These are phyloP conservation scores for Zophobas morio DNA, from an alignment of 1,140 invertebrate genomes.

Conservation along the genomic window DNA sequence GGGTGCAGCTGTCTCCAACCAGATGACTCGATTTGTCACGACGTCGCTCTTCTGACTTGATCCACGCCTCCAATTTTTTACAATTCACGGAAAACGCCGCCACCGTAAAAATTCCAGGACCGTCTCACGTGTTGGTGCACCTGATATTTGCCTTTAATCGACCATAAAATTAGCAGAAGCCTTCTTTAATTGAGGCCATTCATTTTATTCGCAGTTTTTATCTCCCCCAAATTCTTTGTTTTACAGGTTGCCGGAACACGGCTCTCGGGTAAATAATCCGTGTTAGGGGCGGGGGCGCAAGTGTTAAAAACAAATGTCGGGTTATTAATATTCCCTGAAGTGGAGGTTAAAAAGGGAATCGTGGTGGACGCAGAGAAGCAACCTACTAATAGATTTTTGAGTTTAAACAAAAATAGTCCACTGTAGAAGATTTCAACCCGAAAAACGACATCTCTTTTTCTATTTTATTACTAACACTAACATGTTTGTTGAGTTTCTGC, in stretches of 20 bases:
- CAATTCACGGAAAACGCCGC: slow-evolving; percentile 34
- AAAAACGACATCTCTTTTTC: too few species aligned
- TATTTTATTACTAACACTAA: too few species aligned
- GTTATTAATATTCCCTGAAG: neutral
- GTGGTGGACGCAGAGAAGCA: too few species aligned
- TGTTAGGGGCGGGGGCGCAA: neutral
- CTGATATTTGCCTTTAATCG: slow-evolving; percentile 44
- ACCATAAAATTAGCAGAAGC: slow-evolving; percentile 25
- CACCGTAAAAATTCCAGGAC: neutral
- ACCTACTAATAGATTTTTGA: too few species aligned
- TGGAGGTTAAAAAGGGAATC: too few species aligned
- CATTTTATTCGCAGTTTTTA: slow-evolving; percentile 31
- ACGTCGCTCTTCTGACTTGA: slow-evolving; percentile 44
- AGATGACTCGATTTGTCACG: slow-evolving; percentile 49
- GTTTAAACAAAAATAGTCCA: too few species aligned
- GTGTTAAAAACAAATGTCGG: neutral
- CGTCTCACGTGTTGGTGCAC: slow-evolving; percentile 22
- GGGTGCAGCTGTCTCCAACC: slow-evolving; percentile 44
- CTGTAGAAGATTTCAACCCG: too few species aligned
- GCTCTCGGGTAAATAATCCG: neutral
- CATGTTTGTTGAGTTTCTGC: too few species aligned
- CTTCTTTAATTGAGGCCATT: slow-evolving; percentile 26
- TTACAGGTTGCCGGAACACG: neutral
- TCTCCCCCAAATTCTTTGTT: slow-evolving; percentile 14
- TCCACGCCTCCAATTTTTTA: slow-evolving; percentile 47